These are phyloP conservation scores for Taurulus bubalis DNA, from an alignment of 2,113 vertebrate genomes.

Conservation along the genomic window DNA sequence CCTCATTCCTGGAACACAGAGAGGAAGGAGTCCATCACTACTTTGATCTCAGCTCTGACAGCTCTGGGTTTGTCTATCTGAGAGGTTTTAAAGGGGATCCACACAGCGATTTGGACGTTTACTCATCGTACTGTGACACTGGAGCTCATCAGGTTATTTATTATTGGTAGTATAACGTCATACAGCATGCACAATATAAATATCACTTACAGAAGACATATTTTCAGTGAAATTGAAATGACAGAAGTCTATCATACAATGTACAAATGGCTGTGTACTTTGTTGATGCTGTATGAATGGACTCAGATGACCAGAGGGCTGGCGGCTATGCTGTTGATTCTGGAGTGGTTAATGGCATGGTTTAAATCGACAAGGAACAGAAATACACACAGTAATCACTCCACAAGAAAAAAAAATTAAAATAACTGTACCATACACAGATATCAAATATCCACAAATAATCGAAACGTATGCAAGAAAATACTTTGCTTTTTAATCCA, in stretches of 20 bases:
- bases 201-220: not conserved
- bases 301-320: not conserved
- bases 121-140: not conserved
- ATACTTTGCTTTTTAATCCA: not conserved
- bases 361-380: not conserved
- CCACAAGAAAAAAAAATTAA: no score
- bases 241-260: not conserved
- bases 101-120: not conserved
- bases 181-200: not conserved
- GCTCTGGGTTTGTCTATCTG: no score
- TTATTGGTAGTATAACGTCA: not conserved
- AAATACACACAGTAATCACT: not conserved
- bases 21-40: not conserved
- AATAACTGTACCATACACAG: not conserved
- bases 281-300: not conserved
- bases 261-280: not conserved
- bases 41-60: not conserved
- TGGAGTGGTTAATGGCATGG: not conserved
- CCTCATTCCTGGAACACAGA: slow-evolving; percentile 34
- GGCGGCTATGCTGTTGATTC: not conserved
- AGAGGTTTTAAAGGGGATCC: not conserved
- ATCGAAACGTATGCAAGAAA: not conserved
- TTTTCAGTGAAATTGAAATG: not conserved
- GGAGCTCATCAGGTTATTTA: not conserved
- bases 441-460: not conserved